phyloP scores from a whole-genome alignment of 2,113 vertebrate genomes.

The Sylvicapra grimmia region DNA sequence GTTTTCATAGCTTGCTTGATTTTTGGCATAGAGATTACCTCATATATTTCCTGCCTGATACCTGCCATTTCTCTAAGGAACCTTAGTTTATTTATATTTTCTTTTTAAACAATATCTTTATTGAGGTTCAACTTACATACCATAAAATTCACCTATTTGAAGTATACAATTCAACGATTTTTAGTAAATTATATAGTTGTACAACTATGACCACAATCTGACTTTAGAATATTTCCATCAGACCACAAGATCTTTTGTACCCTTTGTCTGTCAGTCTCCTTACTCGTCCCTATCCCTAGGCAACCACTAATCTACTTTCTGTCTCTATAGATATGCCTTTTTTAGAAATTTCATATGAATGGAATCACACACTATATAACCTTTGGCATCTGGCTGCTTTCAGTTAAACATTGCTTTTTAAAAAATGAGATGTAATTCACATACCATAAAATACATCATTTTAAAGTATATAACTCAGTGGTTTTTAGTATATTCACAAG shows the following conservation, averaged over 20 bases:
- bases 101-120: neutral
- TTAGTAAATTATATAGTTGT: neutral
- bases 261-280: neutral
- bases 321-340: constrained; percentile 3
- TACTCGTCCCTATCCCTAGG: neutral
- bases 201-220: neutral
- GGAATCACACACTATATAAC: neutral
- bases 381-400: constrained; percentile 3
- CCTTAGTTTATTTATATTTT: neutral
- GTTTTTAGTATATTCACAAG: constrained; percentile 14
- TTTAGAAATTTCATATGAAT: neutral
- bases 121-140: neutral
- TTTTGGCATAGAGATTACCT: neutral
- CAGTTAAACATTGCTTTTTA: neutral
- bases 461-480: neutral
- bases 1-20: neutral
- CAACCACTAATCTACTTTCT: neutral
- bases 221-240: constrained; percentile 2
- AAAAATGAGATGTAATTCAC: neutral
- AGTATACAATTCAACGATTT: neutral
- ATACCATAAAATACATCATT: neutral
- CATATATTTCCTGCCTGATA: neutral
- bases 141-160: neutral
- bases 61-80: neutral
- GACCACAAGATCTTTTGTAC: neutral